phyloP scores from a whole-genome alignment of 2,113 vertebrate species.

The Empidonax traillii region DNA sequence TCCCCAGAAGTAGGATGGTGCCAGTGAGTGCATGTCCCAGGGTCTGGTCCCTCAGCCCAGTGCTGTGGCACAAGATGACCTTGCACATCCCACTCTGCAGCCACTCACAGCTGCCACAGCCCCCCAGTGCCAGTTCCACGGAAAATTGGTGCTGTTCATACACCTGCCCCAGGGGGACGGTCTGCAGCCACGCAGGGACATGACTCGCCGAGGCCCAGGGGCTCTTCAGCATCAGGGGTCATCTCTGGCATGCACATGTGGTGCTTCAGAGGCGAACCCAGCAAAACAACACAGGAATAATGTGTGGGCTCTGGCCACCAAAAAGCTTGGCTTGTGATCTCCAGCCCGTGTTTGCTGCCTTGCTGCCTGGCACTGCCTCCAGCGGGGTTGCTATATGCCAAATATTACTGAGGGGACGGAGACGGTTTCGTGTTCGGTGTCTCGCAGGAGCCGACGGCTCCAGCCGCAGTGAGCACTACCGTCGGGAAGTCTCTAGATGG shows the following conservation, averaged over 20 bases:
- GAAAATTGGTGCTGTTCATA: not conserved
- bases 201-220: too few relatives aligned
- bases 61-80: not conserved
- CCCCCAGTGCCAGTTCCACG: not conserved
- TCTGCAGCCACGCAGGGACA: not conserved
- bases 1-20: not conserved
- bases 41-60: not conserved
- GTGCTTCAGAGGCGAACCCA: not conserved
- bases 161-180: too few relatives aligned
- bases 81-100: not conserved
- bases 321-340: not conserved
- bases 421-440: not conserved
- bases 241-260: too few relatives aligned
- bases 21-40: not conserved
- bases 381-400: fast-evolving
- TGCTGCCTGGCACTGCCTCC: not conserved
- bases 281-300: too few relatives aligned
- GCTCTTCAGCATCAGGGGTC: not conserved
- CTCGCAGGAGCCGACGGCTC: not conserved
- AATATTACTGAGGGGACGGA: fast-evolving
- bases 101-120: fast-evolving
- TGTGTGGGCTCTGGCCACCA: not conserved
- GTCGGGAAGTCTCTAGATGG: slow-evolving; percentile 47
- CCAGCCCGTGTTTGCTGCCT: not conserved
- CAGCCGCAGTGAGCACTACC: not conserved